Base-by-base conservation (phyloP, 2,797 vertebrate species). In the Pipistrellus pipistrellus region DNA sequence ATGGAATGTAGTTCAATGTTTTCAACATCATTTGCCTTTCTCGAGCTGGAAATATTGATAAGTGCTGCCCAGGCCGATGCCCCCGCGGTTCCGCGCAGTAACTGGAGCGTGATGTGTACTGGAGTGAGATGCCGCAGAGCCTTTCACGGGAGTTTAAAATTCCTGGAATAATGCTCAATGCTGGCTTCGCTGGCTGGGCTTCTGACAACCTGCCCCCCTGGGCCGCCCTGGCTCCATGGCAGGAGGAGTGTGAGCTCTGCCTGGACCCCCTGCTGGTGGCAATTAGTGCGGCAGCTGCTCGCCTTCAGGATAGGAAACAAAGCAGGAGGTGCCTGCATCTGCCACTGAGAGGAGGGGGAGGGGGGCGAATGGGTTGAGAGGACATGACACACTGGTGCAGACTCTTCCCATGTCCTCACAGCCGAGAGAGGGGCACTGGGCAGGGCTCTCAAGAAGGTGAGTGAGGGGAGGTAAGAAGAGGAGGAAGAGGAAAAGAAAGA, bases 1-100 rank as follows among this genome's bases (percentile, higher is more conserved):
- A 99, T 99, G 98, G 98, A 99, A 99, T 98, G 98, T 97, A 98
- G 98, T 98, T 99, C 98, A 98, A 98, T 98, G 98, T 99, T 98
- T 98, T 98, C 99, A 98, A 99, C 99, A 99, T 99, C 98, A 99
- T 99, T 99, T 99, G 99, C 99, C 98, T 99, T 99, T 99, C 98
- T 99, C 95, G 91, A 98, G 97, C 98, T 99, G 96, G 96, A 99
- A 99, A 99, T 98, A 99, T 99, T 99, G 98, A 99, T 99, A 98
- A 97, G 96, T 96, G 98, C 98, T 98, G 98, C 98, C 97, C 98
- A 96, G 96, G 97, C 98, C 96, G 98, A 98, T 98, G 98, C 98
- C 98, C 98, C 97, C 97, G 96, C 97, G 96, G 98, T 98, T 98
- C 97, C 83, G 85, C 97, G 96, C 98, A 98, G 98, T 97, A 99